A percentile compares a stretch with the other conserved stretches of the same genome.
These are phyloP conservation scores for Muschampia plurimacula DNA, from an alignment of 2,888 invertebrate species.

Conservation along the genomic window DNA sequence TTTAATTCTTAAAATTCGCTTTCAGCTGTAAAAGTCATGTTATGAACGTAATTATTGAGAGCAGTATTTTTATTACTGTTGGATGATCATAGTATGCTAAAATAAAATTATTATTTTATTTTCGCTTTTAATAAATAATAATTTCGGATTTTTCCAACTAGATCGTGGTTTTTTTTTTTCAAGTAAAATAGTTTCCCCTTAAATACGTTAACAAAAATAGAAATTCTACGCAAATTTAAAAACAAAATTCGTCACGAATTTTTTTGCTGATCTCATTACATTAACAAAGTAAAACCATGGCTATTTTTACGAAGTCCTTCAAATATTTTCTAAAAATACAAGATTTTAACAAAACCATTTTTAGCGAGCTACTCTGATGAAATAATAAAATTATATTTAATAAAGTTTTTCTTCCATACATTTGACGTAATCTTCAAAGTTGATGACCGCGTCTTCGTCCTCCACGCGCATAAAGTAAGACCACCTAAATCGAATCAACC, in stretches of 20 bases:
- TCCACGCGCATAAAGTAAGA: no score
- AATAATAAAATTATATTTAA: background rate
- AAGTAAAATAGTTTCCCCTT: no score
- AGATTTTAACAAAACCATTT: background rate
- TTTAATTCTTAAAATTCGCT: background rate
- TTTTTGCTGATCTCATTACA: background rate
- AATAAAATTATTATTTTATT: no score
- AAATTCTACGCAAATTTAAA: background rate
- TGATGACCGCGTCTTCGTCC: background rate
- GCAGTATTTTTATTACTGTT: background rate
- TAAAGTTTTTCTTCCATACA: background rate
- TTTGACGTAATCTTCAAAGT: background rate
- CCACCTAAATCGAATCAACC: no score
- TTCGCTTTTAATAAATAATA: no score
- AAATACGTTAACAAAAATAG: no score
- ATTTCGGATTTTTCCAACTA: no score
- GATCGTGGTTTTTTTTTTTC: no score
- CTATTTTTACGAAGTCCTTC: background rate
- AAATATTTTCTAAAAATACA: background rate
- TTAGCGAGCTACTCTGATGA: background rate
- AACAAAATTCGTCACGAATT: background rate
- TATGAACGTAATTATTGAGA: background rate
- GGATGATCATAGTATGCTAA: no score
- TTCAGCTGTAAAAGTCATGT: background rate
- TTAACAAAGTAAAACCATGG: constrained; percentile 1